Percentiles rank a stretch among this genome's conserved stretches.
These are phyloP conservation scores for Drosophila tsacasi DNA, from an alignment of 1,140 invertebrate genomes.

Conservation along the genomic window DNA sequence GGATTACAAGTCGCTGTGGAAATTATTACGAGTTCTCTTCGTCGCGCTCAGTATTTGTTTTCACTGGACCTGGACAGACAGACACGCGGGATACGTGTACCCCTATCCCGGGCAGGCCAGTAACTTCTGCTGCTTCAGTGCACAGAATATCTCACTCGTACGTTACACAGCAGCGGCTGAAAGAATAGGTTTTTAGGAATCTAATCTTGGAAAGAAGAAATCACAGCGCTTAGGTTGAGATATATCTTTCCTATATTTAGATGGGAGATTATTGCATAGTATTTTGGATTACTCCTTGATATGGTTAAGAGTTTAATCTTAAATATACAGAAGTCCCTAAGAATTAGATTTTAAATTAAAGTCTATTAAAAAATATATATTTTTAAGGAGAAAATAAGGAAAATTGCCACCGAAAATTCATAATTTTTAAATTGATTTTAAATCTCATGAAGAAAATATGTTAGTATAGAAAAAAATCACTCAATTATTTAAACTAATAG, in stretches of 20 bases:
- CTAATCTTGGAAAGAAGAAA: neutral
- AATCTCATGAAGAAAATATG: too few species aligned
- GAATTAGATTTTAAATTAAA: too few species aligned
- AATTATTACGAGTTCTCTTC: slow-evolving; percentile 71
- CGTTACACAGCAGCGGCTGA: neutral
- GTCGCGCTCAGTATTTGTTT: slow-evolving; percentile 68
- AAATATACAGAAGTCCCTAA: too few species aligned
- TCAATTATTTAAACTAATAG: too few species aligned
- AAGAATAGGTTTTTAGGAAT: neutral
- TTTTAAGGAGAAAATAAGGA: too few species aligned
- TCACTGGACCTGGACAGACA: slow-evolving; percentile 36
- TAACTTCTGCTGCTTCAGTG: slow-evolving; percentile 81
- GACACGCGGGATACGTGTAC: slow-evolving; percentile 19
- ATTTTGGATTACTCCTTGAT: too few species aligned
- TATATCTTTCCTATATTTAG: neutral
- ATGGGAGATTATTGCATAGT: neutral
- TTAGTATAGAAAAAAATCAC: too few species aligned
- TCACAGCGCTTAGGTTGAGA: neutral
- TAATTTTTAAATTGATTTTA: too few species aligned
- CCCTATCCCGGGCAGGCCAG: slow-evolving; percentile 60
- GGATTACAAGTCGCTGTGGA: slow-evolving; percentile 66
- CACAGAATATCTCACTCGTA: slow-evolving; percentile 30
- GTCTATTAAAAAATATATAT: too few species aligned
- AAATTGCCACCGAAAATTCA: too few species aligned
- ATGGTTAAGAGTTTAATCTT: too few species aligned